phyloP scores from a whole-genome alignment of 2,797 vertebrate genomes.

The Peromyscus attwateri region DNA sequence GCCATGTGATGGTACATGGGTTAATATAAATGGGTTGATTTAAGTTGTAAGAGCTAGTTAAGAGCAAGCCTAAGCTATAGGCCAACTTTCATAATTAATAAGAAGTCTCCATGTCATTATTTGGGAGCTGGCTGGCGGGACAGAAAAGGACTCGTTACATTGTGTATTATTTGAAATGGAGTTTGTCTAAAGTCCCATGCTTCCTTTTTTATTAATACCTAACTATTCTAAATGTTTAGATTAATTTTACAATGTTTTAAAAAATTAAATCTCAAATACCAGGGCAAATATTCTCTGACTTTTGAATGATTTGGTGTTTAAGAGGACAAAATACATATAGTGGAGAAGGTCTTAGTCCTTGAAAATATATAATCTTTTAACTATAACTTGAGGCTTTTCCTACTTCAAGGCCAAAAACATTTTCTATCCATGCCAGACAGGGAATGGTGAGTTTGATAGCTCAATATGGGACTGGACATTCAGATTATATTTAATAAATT shows the following conservation, averaged over 20 bases:
- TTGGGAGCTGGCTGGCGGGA: no score
- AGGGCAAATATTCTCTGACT: conserved; percentile 48
- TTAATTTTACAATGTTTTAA: conserved; percentile 55
- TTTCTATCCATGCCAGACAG: conserved; percentile 48
- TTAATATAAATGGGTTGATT: background rate
- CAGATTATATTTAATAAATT: background rate
- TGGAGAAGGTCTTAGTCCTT: conserved; percentile 54
- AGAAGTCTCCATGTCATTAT: no score
- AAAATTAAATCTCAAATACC: conserved; percentile 23
- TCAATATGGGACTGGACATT: conserved; percentile 26
- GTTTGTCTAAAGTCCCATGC: conserved; percentile 28
- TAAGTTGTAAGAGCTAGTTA: background rate
- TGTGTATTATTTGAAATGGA: conserved; percentile 59
- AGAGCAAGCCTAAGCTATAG: background rate
- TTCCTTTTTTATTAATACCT: conserved; percentile 50
- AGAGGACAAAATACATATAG: conserved; percentile 18
- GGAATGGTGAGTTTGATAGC: conserved; percentile 39
- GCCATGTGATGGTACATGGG: background rate
- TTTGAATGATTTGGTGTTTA: conserved; percentile 62
- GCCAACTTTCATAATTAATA: no score
- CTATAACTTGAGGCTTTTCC: conserved; percentile 50
- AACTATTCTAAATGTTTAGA: conserved; percentile 46
- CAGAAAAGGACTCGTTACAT: no score
- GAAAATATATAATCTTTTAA: conserved; percentile 52
- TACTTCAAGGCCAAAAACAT: conserved; percentile 46